Base-by-base conservation (phyloP, 1,140 invertebrate species). In the Chironomus striatipennis region DNA sequence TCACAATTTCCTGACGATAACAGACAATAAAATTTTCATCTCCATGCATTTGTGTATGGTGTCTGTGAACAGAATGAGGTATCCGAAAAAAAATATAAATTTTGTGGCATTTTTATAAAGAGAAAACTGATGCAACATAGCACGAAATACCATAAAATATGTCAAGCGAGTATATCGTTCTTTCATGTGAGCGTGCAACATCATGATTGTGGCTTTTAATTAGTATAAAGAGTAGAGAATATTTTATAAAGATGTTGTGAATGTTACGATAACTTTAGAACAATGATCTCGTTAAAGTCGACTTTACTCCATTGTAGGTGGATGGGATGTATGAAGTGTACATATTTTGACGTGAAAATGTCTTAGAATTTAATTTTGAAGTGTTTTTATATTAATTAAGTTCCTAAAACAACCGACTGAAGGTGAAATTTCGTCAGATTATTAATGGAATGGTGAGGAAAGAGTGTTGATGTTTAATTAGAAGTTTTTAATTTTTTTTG, bases 181-280 rank as follows among this genome's bases (percentile, higher is more conserved):
- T n/a, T 15, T 57, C 47, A 57, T 57, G 47, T 57, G 47, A 57
- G 47, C 47, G 47, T 34, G 24, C 24, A 34, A 34, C 24, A 34
- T 34, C 47, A 57, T 57, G 47, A 57, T 34, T 57, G 47, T 57
- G 47, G 47, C 47, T 57, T 57, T 57, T 57, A 57, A 57, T 57
- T 57, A 57, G 47, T 57, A 12, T 12, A 57, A 47, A 47, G 15
- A 57, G 15, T 1, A 34, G 24, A 34, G 24, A 34, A 34, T 34
- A 34, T 34, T 57, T 57, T 57, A 57, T 57, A 57, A n/a, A 57
- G 47, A 57, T 57, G 47, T 57, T 57, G 47, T 57, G 47, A 12
- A 57, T 57, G 47, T 57, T 57, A 10, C 47, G 12, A 57, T 34
- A 34, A 34, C 24, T 34, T 34, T 5, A 34, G 24, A 34, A 34